Evolutionary conservation across 1,140 invertebrate genomes (phyloP).

Genomic region (Eumeta japonica): DNA sequence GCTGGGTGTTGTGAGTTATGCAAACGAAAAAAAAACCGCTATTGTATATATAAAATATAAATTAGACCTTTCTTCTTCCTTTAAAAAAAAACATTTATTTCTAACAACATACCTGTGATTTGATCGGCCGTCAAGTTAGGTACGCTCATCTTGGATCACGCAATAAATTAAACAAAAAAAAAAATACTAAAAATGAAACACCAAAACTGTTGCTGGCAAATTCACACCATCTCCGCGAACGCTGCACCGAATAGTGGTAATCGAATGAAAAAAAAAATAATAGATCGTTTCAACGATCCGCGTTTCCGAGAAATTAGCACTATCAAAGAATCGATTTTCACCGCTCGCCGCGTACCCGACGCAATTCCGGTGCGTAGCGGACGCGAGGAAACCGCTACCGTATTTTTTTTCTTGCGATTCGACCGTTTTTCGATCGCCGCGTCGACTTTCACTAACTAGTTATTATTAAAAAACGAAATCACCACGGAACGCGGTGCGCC

Average conservation of each 20-base stretch:
- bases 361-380: too few species aligned
- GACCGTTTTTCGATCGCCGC: too few species aligned
- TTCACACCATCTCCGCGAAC: conserved; percentile 26
- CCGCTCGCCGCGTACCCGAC: too few species aligned
- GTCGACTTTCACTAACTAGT: too few species aligned
- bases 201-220: conserved; percentile 13
- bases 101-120: conserved; percentile 51
- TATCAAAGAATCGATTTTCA: conserved; percentile 14
- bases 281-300: conserved; percentile 17
- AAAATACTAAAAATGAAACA: too few species aligned
- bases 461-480: too few species aligned
- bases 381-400: too few species aligned
- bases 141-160: conserved; percentile 36
- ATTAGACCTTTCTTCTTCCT: too few species aligned
- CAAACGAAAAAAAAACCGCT: conserved; percentile 6
- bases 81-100: conserved; percentile 13
- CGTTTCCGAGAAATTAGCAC: conserved; percentile 31
- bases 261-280: conserved; percentile 32
- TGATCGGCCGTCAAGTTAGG: conserved; percentile 46
- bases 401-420: too few species aligned
- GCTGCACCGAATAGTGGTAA: conserved; percentile 35
- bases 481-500: too few species aligned
- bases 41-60: conserved; percentile 8
- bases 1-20: background rate
- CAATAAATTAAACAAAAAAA: conserved; percentile 19